Percentiles rank a stretch among this genome's conserved stretches.
Conservation (phyloP, 53 echinoderm and acorn worm species). For the Antedon mediterranea region DNA sequence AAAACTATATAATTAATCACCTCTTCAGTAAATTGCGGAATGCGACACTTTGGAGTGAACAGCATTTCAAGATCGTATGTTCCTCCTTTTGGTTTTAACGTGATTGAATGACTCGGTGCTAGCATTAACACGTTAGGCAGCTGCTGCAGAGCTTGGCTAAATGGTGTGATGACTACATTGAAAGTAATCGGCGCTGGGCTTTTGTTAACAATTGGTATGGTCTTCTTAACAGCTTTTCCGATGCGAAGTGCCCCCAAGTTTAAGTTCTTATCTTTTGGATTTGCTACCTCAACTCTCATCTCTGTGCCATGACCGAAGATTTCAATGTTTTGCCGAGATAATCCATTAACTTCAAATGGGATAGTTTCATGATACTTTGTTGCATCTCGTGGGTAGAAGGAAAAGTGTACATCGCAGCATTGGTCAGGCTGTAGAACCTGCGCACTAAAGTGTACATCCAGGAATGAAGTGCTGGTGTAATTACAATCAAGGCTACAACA, state of each 20-base stretch:
- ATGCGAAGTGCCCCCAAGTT: conserved; percentile 83
- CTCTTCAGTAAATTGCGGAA: conserved; percentile 96
- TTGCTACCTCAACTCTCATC: conserved; percentile 86
- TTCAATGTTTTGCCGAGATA: conserved; percentile 65
- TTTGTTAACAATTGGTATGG: conserved; percentile 74
- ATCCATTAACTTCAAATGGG: conserved; percentile 80
- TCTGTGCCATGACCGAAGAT: conserved; percentile 76
- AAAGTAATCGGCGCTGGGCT: conserved; percentile 85
- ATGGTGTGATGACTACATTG: conserved; percentile 90
- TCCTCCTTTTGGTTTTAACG: conserved; percentile 71
- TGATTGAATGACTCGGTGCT: conserved; percentile 57
- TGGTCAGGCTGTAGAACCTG: conserved; percentile 65
- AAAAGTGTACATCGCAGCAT: conserved; percentile 52
- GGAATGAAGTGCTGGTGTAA: conserved; percentile 77
- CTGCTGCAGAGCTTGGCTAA: conserved; percentile 70
- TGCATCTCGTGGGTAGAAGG: conserved; percentile 87
- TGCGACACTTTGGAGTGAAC: conserved; percentile 88
- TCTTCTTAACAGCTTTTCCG: conserved; percentile 56
- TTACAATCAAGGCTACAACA: conserved; percentile 65
- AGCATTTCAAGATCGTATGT: conserved; percentile 63
- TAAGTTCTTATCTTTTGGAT: conserved; percentile 71
- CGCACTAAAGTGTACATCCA: conserved; percentile 69
- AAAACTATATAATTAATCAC: conserved; percentile 19
- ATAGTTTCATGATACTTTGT: conserved; percentile 59
- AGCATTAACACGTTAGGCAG: conserved; percentile 74